Conservation (phyloP, 2,888 invertebrate species). For the Aquatica leii region DNA sequence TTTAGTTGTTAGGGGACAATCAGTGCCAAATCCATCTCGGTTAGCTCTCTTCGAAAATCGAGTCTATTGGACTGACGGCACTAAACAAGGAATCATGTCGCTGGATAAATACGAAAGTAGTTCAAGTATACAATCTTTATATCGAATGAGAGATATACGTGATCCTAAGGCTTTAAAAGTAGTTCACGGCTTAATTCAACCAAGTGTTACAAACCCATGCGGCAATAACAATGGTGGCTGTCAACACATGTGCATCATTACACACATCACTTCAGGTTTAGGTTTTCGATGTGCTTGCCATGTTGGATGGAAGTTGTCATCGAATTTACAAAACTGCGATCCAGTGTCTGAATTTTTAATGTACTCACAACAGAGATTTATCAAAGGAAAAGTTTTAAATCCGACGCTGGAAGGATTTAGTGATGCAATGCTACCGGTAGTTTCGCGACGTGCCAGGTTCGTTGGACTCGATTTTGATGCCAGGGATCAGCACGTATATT, state of each 20-base stretch:
- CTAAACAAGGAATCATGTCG: slow-evolving; percentile 87
- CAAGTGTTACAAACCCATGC: slow-evolving; percentile 80
- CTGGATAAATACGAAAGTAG: slow-evolving; percentile 87
- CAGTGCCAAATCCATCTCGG: slow-evolving; percentile 86
- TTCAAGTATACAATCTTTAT: slow-evolving; percentile 79
- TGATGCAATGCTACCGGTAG: slow-evolving; percentile 95
- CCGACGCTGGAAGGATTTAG: slow-evolving; percentile 91
- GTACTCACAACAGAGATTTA: slow-evolving; percentile 95
- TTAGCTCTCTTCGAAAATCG: slow-evolving; percentile 85
- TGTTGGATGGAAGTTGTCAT: slow-evolving; percentile 81
- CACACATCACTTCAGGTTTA: slow-evolving; percentile 74
- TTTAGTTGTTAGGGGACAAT: slow-evolving; percentile 80
- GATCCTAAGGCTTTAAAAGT: slow-evolving; percentile 87
- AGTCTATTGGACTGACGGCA: slow-evolving; percentile 91
- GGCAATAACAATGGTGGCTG: slow-evolving; percentile 89
- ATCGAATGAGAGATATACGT: slow-evolving; percentile 79
- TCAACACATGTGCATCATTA: slow-evolving; percentile 93
- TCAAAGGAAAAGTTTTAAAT: slow-evolving; percentile 90
- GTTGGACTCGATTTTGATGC: slow-evolving; percentile 96
- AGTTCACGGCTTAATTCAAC: slow-evolving; percentile 81
- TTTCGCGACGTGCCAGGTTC: slow-evolving; percentile 89
- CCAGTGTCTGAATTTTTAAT: slow-evolving; percentile 88
- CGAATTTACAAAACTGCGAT: slow-evolving; percentile 81
- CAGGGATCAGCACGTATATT: slow-evolving; percentile 90
- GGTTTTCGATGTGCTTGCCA: slow-evolving; percentile 93